These are phyloP conservation scores for Tetanocera ferruginea DNA, from an alignment of 2,888 invertebrate genomes.

Conservation along the genomic window DNA sequence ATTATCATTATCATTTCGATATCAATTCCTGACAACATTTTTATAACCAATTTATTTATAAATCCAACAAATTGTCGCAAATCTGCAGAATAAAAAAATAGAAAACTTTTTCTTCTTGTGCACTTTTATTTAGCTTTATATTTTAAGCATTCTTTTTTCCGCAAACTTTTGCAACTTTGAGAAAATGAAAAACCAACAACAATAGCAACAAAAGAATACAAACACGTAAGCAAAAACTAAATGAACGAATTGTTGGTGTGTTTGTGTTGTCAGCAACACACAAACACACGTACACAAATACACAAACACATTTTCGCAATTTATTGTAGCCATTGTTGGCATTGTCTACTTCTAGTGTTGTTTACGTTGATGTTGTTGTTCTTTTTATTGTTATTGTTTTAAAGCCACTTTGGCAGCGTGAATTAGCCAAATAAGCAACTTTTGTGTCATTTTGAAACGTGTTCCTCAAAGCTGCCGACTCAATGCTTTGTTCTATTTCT, in stretches of 20 bases:
- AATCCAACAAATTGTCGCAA: background rate
- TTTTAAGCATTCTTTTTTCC: background rate
- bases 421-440: slow-evolving; percentile 63
- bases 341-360: background rate
- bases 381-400: slow-evolving; percentile 61
- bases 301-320: background rate
- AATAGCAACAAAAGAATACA: background rate
- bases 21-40: too few species aligned
- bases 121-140: background rate
- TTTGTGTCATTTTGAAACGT: slow-evolving; percentile 27
- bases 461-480: background rate
- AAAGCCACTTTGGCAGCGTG: slow-evolving; percentile 64
- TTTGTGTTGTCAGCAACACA: background rate
- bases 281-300: background rate
- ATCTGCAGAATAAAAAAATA: too few species aligned
- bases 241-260: background rate
- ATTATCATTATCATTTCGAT: too few species aligned
- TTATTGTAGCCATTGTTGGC: slow-evolving; percentile 4
- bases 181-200: background rate
- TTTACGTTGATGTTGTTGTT: background rate
- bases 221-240: background rate
- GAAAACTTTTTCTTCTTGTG: background rate
- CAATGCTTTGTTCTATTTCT: background rate
- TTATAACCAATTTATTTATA: too few species aligned
- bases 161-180: background rate